These are phyloP conservation scores for Thalassoma bifasciatum DNA, from an alignment of 2,113 vertebrate genomes.

Conservation along the genomic window DNA sequence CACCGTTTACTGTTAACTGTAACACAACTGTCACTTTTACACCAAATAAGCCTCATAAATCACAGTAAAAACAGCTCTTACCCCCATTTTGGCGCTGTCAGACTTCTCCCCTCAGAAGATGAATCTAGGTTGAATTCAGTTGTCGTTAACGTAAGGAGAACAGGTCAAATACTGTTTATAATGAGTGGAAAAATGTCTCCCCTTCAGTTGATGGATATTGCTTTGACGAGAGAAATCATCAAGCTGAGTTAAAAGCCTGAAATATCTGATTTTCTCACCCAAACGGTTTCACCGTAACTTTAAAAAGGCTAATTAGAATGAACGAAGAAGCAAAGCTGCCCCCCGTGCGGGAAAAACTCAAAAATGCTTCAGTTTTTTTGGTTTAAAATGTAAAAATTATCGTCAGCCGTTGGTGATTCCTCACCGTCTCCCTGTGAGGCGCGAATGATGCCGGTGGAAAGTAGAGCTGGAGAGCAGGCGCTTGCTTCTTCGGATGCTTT, in stretches of 20 bases:
- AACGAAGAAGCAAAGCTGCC: conserved; percentile 24
- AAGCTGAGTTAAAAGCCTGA: conserved; percentile 15
- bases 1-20: background rate
- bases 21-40: background rate
- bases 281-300: conserved; percentile 11
- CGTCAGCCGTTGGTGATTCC: conserved; percentile 30
- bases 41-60: background rate
- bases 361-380: conserved; percentile 4
- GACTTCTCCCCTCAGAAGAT: conserved; percentile 69
- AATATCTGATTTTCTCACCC: background rate
- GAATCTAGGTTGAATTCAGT: conserved; percentile 40
- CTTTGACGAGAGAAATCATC: conserved; percentile 17
- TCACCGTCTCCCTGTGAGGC: conserved; percentile 40
- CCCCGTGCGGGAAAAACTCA: conserved; percentile 12
- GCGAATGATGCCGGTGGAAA: conserved; percentile 71
- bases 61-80: conserved; percentile 56
- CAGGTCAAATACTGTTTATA: background rate
- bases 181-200: conserved; percentile 26
- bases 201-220: conserved; percentile 31
- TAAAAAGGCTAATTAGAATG: conserved; percentile 25
- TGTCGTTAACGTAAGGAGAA: conserved; percentile 38
- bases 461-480: conserved; percentile 59
- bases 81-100: conserved; percentile 81
- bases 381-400: conserved; percentile 17
- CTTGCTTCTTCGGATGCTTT: conserved; percentile 61